Percentiles rank a stretch among this genome's conserved stretches.
These are phyloP conservation scores for Cancer borealis DNA, from an alignment of 2,888 invertebrate species.

Conservation along the genomic window DNA sequence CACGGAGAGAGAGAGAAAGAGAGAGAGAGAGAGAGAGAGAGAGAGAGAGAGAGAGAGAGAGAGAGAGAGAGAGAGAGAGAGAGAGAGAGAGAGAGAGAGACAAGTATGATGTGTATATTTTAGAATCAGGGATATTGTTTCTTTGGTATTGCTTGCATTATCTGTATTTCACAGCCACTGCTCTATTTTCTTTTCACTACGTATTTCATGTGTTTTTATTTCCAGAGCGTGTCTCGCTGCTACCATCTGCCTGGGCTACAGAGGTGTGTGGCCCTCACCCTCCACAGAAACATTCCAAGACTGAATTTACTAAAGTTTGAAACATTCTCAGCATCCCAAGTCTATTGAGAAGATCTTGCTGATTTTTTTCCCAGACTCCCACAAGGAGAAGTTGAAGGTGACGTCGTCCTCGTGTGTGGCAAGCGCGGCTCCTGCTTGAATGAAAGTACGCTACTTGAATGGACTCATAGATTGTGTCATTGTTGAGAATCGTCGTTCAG, in stretches of 20 bases:
- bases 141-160: background rate
- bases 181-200: background rate
- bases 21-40: conserved; percentile 58
- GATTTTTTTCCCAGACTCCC: background rate
- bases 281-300: conserved; percentile 2
- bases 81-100: conserved; percentile 30
- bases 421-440: background rate
- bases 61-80: conserved; percentile 50
- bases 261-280: background rate
- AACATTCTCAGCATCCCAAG: conserved; percentile 4
- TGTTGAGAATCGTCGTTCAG: background rate
- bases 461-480: background rate
- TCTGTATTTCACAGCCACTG: background rate
- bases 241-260: background rate
- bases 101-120: background rate
- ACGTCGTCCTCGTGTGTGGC: background rate
- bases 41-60: conserved; percentile 55
- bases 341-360: conserved; percentile 23
- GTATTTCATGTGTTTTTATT: conserved; percentile 25
- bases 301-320: background rate
- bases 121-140: background rate
- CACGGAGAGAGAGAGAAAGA: background rate
- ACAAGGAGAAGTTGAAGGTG: background rate
- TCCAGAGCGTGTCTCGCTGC: conserved; percentile 8
- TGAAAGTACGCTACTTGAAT: background rate